Evolutionary conservation across 2,888 invertebrate genomes (phyloP), one percentile per base, ranked within the genome.

Genomic region (Phaedon cochleariae): DNA sequence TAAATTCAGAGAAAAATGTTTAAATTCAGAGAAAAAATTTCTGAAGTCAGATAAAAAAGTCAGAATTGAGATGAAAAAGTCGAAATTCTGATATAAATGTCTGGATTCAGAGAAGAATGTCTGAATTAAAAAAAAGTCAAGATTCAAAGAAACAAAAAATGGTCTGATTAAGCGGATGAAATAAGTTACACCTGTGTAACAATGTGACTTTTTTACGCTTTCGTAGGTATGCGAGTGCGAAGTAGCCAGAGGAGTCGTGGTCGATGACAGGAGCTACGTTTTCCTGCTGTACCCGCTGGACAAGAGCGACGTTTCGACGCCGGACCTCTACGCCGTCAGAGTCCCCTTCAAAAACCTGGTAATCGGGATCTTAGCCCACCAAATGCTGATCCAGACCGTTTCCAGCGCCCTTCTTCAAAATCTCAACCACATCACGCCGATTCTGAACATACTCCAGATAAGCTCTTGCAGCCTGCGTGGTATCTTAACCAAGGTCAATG

Each of bases 351-450:
- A 93, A 77, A 94, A 92, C 72, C 84, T 97, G 58, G 92, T 97
- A 0, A 93, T 97, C 2, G 95, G 96, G 1, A 87, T 97, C 64
- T 82, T 97, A 71, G 95, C 96, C 4, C 96, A 97, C 82, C 96
- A 97, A 85, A 93, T 97, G 88, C 85, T 97, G 59, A 87, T 97
- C 31, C 97, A 97, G 84, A 92, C 96, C 59, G 90, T 97, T 66
- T 96, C 95, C 2, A 93, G 92, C 75, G 86, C 97, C 15, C 85
- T 97, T 17, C 87, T 97, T 45, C 94, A 95, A 77, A 84, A 84
- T 73, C 73, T 84, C 48, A 82, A 82, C 64, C 83, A 84, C 64
- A 82, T 84, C 15, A 83, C 83, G 0, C 83, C 84, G 1, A 83
- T 84, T 70, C 75, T 84, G 51, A 84, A 82, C 64, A 84, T 84